Evolutionary conservation across 2,113 vertebrate genomes (phyloP).

Genomic region (Zeus faber): DNA sequence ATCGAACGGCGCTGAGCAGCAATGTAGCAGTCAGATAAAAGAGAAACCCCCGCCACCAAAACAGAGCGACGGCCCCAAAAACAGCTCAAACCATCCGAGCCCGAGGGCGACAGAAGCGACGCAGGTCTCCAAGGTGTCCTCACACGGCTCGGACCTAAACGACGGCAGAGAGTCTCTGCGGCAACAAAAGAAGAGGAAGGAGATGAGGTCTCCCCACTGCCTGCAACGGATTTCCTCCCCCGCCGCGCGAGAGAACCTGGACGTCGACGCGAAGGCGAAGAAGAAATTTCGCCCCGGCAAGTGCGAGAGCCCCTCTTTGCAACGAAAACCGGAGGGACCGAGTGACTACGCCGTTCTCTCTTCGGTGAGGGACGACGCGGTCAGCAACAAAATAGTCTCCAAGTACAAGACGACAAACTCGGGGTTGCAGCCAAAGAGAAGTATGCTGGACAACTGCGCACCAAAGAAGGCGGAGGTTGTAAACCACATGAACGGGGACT

Average conservation of each 20-base stretch:
- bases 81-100: constrained; percentile 31
- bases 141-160: constrained; percentile 30
- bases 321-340: constrained; percentile 71
- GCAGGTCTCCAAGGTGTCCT: constrained; percentile 49
- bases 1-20: constrained; percentile 45
- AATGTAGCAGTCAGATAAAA: constrained; percentile 47
- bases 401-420: constrained; percentile 71
- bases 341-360: constrained; percentile 74
- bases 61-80: constrained; percentile 54
- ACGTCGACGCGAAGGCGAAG: constrained; percentile 74
- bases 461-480: constrained; percentile 77
- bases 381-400: constrained; percentile 76
- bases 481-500: constrained; percentile 72
- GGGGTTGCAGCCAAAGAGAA: constrained; percentile 72
- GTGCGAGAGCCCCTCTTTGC: constrained; percentile 51
- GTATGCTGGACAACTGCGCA: constrained; percentile 70
- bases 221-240: constrained; percentile 67
- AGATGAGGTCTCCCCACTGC: constrained; percentile 67
- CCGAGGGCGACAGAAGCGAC: constrained; percentile 61
- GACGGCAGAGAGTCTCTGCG: constrained; percentile 63
- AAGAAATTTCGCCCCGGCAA: constrained; percentile 77
- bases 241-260: constrained; percentile 80
- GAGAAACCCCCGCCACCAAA: constrained; percentile 56
- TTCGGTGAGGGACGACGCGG: constrained; percentile 78
- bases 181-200: constrained; percentile 81